phyloP scores from a whole-genome alignment of 2,888 invertebrate species.

The Drosophila percnosoma region DNA sequence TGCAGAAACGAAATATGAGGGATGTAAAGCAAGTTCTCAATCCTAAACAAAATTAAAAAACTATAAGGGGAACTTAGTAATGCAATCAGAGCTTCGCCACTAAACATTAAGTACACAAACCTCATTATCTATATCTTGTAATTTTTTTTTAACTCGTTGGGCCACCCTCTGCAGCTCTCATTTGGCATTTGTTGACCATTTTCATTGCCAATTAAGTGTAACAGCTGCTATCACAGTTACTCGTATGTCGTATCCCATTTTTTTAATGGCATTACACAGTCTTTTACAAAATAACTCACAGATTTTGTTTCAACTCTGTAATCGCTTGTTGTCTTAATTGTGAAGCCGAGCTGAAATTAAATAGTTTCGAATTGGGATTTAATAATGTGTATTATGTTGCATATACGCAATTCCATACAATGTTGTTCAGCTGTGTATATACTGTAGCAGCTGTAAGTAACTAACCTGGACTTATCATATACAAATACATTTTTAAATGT shows the following conservation, averaged over 20 bases:
- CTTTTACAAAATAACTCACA: slow-evolving; percentile 22
- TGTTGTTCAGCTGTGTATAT: slow-evolving; percentile 6
- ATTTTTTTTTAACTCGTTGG: not conserved
- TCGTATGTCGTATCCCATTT: slow-evolving; percentile 9
- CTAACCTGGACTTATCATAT: not conserved
- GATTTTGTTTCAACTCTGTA: slow-evolving; percentile 8
- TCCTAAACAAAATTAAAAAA: not conserved
- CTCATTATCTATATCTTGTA: not conserved
- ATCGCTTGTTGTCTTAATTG: slow-evolving; percentile 17
- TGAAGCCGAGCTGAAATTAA: slow-evolving; percentile 4
- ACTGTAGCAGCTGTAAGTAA: slow-evolving; percentile 20
- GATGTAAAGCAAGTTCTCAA: not conserved
- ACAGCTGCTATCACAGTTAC: slow-evolving; percentile 43
- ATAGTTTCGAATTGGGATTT: slow-evolving; percentile 16
- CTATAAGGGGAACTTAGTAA: not conserved
- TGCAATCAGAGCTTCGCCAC: not conserved
- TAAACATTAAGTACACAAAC: not conserved
- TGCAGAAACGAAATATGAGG: not conserved
- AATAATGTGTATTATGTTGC: slow-evolving; percentile 6
- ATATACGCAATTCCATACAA: not conserved
- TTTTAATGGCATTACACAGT: slow-evolving; percentile 46
- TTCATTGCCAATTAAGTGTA: slow-evolving; percentile 77
- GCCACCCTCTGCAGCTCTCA: slow-evolving; percentile 10
- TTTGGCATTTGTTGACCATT: slow-evolving; percentile 62
- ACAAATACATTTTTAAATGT: not conserved